Evolutionary conservation across 2,888 invertebrate species (phyloP), one percentile per base, ranked within the genome.

Genomic region (Drosophila meridionalis): DNA sequence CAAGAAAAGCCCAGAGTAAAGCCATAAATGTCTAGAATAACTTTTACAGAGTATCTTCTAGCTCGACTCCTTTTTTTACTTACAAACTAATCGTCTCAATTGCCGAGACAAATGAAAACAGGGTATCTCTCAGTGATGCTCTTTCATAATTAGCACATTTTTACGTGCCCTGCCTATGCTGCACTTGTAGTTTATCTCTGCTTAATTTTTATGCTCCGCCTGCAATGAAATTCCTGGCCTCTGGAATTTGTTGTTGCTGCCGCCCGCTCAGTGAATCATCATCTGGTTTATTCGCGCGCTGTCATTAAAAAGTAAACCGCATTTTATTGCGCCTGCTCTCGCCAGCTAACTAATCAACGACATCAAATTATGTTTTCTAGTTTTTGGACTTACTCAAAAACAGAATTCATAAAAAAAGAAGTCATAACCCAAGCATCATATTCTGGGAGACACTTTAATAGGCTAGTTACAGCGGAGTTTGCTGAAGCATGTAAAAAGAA

Each of bases 191-290:
- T 26, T 53, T 64, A 56, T 42, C 63, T 52, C 65, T 53, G 69
- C 70, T 69, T 78, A 73, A 73, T 82, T 75, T 79, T 76, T 69
- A 76, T 82, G 77, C 72, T 59, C 61, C 43, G 52, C 43, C 45
- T 67, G 69, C 68, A 71, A 73, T 80, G 69, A 78, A 80, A 80
- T 83, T 78, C 52, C 61, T 65, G 48, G 48, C 42, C 50, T 42
- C 20, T 63, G 65, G 20, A 9, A 61, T 55, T 42, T 58, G 20
- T 57, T 45, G 14, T 62, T 42, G n/a, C 38, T 28, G 43, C 43
- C 20, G 20, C 20, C 8, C 36, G 12, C 30, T 32, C n/a, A 64
- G 58, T 63, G 62, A 50, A 50, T 61, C 66, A 72, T 71, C 43
- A 62, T 50, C n/a, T 52, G 42, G 20, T 58, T 50, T 60, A 60